A percentile compares a stretch with the other conserved stretches of the same genome.
phyloP scores from a whole-genome alignment of 2,888 invertebrate genomes.

The Stenodera caucasica region DNA sequence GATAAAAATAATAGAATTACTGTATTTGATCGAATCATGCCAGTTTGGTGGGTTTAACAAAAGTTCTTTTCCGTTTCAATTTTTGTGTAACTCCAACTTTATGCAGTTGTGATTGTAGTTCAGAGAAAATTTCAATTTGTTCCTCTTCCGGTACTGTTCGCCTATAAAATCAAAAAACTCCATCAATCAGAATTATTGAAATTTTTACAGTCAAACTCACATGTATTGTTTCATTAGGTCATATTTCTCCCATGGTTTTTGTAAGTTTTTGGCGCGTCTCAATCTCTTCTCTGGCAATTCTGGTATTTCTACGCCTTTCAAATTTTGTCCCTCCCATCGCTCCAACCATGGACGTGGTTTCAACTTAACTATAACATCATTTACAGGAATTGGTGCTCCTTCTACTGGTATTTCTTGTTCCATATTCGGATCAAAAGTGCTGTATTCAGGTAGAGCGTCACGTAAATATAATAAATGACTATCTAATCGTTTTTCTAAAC shows the following conservation, averaged over 20 bases:
- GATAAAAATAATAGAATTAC: conserved; percentile 34
- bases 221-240: conserved; percentile 95
- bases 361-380: conserved; percentile 63
- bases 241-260: conserved; percentile 83
- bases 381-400: conserved; percentile 55
- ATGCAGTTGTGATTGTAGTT: conserved; percentile 76
- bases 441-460: conserved; percentile 89
- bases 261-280: conserved; percentile 60
- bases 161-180: no score
- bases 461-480: conserved; percentile 83
- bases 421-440: conserved; percentile 92
- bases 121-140: conserved; percentile 80
- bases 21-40: no score
- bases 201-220: conserved; percentile 48
- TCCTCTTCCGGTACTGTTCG: conserved; percentile 86
- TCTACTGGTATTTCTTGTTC: conserved; percentile 79
- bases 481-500: conserved; percentile 91
- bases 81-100: conserved; percentile 69
- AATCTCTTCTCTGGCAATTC: conserved; percentile 48
- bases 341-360: conserved; percentile 89
- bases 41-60: conserved; percentile 63
- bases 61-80: conserved; percentile 64
- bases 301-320: conserved; percentile 67
- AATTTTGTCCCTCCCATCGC: conserved; percentile 80
- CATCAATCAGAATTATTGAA: conserved; percentile 5